These are phyloP conservation scores for Drosophila neocordata DNA, from an alignment of 1,140 invertebrate genomes.

Conservation along the genomic window DNA sequence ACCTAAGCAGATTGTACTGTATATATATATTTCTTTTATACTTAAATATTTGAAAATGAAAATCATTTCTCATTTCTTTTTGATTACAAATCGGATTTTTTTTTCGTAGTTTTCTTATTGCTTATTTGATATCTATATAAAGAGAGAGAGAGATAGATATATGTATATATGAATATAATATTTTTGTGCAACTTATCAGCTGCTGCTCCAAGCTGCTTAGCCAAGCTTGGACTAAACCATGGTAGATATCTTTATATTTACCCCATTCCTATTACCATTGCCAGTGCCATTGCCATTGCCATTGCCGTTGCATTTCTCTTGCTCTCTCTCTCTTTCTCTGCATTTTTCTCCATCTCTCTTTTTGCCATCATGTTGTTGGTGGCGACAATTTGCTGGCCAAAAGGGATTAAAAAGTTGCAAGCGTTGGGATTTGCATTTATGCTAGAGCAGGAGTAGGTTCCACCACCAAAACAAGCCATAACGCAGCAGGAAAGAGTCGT, in stretches of 20 bases:
- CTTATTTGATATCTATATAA: constrained; percentile 1
- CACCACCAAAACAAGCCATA: constrained; percentile 35
- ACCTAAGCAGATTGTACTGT: constrained; percentile 1
- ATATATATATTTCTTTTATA: background rate
- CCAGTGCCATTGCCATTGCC: background rate
- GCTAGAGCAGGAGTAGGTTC: constrained; percentile 15
- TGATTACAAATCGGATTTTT: constrained; percentile 4
- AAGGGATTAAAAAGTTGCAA: constrained; percentile 74
- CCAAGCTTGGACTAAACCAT: background rate
- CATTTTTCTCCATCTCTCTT: constrained; percentile 1
- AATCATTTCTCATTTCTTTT: background rate
- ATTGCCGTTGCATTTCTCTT: no score
- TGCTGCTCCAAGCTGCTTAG: constrained; percentile 10
- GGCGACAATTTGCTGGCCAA: constrained; percentile 72
- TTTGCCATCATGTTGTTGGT: constrained; percentile 2
- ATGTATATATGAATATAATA: constrained; percentile 1
- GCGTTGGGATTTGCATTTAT: constrained; percentile 64
- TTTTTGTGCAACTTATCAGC: constrained; percentile 11
- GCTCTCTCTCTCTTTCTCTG: background rate
- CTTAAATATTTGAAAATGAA: constrained; percentile 4
- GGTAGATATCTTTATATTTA: background rate
- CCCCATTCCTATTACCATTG: background rate
- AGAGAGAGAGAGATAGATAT: no score
- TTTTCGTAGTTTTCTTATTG: background rate
- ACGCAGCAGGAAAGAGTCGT: constrained; percentile 13